phyloP scores from a whole-genome alignment of 2,797 vertebrate species.

The Acipenser oxyrinchus region DNA sequence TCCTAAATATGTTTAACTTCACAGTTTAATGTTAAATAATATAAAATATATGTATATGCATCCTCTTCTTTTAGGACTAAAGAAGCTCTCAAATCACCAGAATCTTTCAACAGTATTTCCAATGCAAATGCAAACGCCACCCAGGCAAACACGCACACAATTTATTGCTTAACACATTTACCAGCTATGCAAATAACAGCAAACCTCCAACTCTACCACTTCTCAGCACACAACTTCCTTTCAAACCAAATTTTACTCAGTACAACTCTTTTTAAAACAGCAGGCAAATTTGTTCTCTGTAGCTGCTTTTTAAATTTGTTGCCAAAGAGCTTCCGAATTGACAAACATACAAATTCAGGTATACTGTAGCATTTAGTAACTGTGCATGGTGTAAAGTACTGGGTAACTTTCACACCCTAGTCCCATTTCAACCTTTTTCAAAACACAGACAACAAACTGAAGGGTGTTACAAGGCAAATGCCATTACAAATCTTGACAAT shows the following conservation, averaged over 20 bases:
- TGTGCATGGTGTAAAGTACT: too few species aligned
- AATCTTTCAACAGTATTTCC: conserved; percentile 34
- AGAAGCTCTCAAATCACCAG: conserved; percentile 25
- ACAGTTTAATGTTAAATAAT: too few species aligned
- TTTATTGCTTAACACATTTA: not conserved
- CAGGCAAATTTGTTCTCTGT: too few species aligned
- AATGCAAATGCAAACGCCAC: conserved; percentile 16
- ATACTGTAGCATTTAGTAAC: too few species aligned
- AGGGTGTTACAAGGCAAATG: not conserved
- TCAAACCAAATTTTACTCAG: not conserved
- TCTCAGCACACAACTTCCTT: not conserved
- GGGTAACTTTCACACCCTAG: not conserved
- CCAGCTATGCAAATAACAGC: not conserved
- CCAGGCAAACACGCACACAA: too few species aligned
- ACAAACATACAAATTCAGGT: too few species aligned
- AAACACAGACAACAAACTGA: not conserved
- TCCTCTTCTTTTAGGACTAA: not conserved
- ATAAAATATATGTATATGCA: too few species aligned
- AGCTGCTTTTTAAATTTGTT: too few species aligned
- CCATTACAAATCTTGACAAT: not conserved
- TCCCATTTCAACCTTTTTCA: not conserved
- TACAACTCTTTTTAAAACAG: too few species aligned
- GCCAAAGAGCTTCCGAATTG: too few species aligned
- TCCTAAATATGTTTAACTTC: too few species aligned
- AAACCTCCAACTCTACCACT: not conserved